Evolutionary conservation across 1,140 invertebrate genomes (phyloP), one percentile per base, ranked within the genome.

Genomic region (Drosophila jambulina): DNA sequence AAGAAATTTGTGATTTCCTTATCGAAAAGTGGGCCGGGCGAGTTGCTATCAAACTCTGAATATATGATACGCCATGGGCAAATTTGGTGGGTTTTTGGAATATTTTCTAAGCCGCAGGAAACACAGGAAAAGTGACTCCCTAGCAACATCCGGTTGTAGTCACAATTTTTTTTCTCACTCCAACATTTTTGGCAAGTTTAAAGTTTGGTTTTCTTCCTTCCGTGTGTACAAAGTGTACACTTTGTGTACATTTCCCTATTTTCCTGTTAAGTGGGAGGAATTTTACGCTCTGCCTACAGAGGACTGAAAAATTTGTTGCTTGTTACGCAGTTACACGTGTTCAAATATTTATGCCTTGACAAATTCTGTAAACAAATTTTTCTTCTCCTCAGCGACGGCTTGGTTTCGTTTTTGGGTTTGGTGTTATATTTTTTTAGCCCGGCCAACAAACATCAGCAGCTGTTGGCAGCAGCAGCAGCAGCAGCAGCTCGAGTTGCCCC

Each of bases 311-410:
- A 72, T 76, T 64, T 58, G 74, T 75, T 76, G 38, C 72, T 58
- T 76, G 72, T 58, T 75, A 65, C 59, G 53, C 60, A 40, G 75
- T 61, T 78, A 78, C 75, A 78, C 75, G 75, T 78, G 75, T 78
- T 78, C 64, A 78, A 78, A 78, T 78, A 78, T 78, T 78, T 78
- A 78, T 78, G 75, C 75, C 64, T 43, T 70, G 75, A 78, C 75
- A 78, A 78, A 78, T 78, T 78, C 43, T 62, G 75, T 78, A 78
- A 78, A 78, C 75, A 78, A 78, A 78, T 67, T 76, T 76, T 43
- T 76, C 60, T 27, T 74, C 48, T 76, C 53, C 25, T 64, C 61
- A 58, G 10, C 19, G 6, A 49, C 29, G 42, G 67, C 67, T 71
- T 53, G 64, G 42, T 71, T 70, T 71, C 36, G 17, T 42, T 54